Evolutionary conservation across 2,888 invertebrate genomes (phyloP).

Genomic region (Xestia c-nigrum): DNA sequence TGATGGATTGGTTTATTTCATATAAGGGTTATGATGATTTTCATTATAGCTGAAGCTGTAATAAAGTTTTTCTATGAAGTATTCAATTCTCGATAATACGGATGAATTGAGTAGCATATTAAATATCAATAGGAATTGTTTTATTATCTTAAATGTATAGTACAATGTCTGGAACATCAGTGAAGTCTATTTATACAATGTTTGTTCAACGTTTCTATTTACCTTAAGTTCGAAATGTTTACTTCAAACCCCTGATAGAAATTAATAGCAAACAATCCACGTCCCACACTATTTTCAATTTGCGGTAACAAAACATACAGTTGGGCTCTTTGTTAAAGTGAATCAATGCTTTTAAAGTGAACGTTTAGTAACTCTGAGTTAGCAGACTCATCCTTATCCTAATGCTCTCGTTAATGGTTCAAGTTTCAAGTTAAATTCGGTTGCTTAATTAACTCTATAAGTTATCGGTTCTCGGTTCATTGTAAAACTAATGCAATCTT

Average conservation of each 20-base stretch:
- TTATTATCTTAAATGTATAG: slow-evolving; percentile 10
- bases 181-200: slow-evolving; percentile 6
- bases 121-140: slow-evolving; percentile 17
- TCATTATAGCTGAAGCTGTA: slow-evolving; percentile 30
- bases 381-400: slow-evolving; percentile 63
- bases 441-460: slow-evolving; percentile 73
- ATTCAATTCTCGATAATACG: slow-evolving; percentile 16
- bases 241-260: slow-evolving; percentile 48
- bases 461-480: slow-evolving; percentile 68
- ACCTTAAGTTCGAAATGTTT: slow-evolving; percentile 41
- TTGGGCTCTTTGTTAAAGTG: slow-evolving; percentile 47
- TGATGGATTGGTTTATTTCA: slow-evolving; percentile 56
- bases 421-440: slow-evolving; percentile 72
- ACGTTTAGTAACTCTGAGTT: slow-evolving; percentile 60
- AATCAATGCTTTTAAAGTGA: slow-evolving; percentile 65
- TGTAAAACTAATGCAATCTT: slow-evolving; percentile 64
- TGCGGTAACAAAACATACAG: slow-evolving; percentile 42
- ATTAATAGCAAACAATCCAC: slow-evolving; percentile 51
- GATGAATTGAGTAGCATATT: slow-evolving; percentile 19
- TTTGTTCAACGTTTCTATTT: slow-evolving; percentile 33
- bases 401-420: slow-evolving; percentile 74
- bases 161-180: slow-evolving; percentile 5
- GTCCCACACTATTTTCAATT: slow-evolving; percentile 47
- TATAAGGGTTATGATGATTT: slow-evolving; percentile 37
- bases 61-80: slow-evolving; percentile 15